Evolutionary conservation across 2,797 vertebrate genomes (phyloP).

Genomic region (Linurgus olivaceus): DNA sequence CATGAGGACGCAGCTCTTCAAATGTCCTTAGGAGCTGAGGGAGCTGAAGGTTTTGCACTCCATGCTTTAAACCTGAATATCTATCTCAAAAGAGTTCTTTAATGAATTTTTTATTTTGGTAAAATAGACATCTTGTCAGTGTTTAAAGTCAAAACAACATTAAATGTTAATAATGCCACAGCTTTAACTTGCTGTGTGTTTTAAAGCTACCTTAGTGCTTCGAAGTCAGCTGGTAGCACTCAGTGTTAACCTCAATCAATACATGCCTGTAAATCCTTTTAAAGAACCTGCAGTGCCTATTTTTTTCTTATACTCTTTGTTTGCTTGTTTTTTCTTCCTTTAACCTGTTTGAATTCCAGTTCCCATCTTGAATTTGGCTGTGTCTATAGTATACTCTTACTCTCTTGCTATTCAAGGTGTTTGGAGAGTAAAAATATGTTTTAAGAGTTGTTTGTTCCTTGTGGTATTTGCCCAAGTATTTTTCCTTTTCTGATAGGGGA

Average conservation of each 20-base stretch:
- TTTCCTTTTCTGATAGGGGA: neutral
- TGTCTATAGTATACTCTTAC: neutral
- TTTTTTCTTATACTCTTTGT: neutral
- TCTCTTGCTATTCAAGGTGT: neutral
- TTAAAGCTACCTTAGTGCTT: neutral
- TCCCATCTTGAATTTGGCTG: neutral
- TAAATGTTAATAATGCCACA: neutral
- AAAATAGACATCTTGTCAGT: neutral
- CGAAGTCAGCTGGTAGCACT: neutral
- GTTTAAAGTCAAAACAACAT: slow-evolving; percentile 9
- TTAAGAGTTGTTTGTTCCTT: neutral
- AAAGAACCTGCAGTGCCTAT: neutral
- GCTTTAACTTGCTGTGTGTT: neutral
- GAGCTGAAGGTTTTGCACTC: neutral
- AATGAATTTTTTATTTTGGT: neutral
- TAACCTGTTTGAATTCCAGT: neutral
- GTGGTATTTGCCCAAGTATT: neutral
- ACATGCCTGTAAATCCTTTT: neutral
- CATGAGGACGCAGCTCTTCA: neutral
- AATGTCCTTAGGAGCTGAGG: neutral
- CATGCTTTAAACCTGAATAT: neutral
- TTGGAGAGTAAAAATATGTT: neutral
- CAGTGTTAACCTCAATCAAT: neutral
- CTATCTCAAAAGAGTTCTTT: neutral
- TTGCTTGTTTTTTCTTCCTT: neutral